Evolutionary conservation across 1,140 invertebrate genomes (phyloP).

Genomic region (Onthophagus taurus): DNA sequence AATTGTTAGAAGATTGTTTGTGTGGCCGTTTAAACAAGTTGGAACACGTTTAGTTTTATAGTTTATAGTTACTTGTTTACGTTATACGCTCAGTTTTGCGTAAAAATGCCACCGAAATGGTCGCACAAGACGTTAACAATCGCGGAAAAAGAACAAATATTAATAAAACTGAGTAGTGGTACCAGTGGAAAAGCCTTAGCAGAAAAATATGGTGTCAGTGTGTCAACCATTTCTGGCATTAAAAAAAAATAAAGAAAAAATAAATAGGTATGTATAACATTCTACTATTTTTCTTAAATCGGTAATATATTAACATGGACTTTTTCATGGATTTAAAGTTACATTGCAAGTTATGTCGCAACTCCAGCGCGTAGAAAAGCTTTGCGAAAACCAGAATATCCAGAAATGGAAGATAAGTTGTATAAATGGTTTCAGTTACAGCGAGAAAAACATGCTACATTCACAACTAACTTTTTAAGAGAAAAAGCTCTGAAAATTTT

Average conservation of each 20-base stretch:
- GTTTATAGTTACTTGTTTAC: too few relatives aligned
- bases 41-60: too few relatives aligned
- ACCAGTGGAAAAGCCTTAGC: constrained; percentile 11
- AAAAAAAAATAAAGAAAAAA: constrained; percentile 7
- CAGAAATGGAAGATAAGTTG: constrained; percentile 2
- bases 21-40: too few relatives aligned
- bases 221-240: constrained; percentile 13
- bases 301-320: not conserved
- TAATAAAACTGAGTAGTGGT: constrained; percentile 4
- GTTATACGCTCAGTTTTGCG: too few relatives aligned
- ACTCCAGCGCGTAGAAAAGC: not conserved
- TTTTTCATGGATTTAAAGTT: not conserved
- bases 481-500: not conserved
- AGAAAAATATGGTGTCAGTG: constrained; percentile 12
- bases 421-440: constrained; percentile 9
- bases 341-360: not conserved
- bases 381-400: constrained; percentile 1
- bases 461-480: not conserved
- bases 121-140: too few relatives aligned
- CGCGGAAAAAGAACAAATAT: too few relatives aligned
- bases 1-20: too few relatives aligned
- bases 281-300: too few relatives aligned
- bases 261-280: not conserved
- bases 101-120: too few relatives aligned
- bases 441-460: not conserved